A percentile compares a stretch with the other conserved stretches of the same genome.
These are phyloP conservation scores for Parauchenoglanis ngamensis DNA, from an alignment of 2,797 vertebrate species.

Conservation along the genomic window DNA sequence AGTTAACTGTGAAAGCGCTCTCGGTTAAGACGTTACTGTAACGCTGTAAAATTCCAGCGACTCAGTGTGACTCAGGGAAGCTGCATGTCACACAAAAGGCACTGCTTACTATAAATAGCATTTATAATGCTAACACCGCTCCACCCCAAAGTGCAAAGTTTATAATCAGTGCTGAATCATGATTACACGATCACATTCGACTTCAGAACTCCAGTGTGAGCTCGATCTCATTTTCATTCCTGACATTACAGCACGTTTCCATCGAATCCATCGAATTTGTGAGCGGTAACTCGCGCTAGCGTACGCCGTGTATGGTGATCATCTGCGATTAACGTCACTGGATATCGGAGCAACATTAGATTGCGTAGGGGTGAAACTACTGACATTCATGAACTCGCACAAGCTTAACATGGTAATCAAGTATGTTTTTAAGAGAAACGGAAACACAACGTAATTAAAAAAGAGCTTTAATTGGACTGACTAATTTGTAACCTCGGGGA, in stretches of 20 bases:
- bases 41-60: not conserved
- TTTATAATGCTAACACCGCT: not conserved
- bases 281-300: too few species aligned
- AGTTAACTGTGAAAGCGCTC: not conserved
- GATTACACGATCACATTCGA: not conserved
- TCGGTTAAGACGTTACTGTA: not conserved
- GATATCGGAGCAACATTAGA: too few species aligned
- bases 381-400: too few species aligned
- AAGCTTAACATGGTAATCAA: too few species aligned
- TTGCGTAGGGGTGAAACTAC: too few species aligned
- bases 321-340: too few species aligned
- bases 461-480: too few species aligned
- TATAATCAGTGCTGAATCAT: not conserved
- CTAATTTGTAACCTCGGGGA: too few species aligned
- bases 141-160: not conserved
- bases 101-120: not conserved
- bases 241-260: not conserved
- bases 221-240: not conserved
- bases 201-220: not conserved
- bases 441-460: too few species aligned
- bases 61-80: not conserved
- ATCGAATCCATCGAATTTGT: too few species aligned
- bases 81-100: not conserved
- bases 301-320: too few species aligned
- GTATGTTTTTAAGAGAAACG: too few species aligned